Evolutionary conservation across 2,113 vertebrate species (phyloP), one percentile per base, ranked within the genome.

Genomic region (Peromyscus leucopus): DNA sequence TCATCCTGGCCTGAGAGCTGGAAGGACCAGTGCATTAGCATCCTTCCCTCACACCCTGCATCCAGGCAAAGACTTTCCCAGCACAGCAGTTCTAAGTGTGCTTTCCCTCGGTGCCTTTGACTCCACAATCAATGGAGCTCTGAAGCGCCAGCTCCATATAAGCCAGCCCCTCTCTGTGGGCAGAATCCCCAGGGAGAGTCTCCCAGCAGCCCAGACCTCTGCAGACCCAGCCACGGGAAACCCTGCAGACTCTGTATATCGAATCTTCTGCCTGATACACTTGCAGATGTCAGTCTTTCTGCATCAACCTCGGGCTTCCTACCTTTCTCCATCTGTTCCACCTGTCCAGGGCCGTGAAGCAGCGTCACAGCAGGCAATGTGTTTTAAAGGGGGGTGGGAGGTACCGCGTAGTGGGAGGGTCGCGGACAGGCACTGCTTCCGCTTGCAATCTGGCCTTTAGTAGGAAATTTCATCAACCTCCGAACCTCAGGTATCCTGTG

Each of bases 71-170:
- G 87, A 67, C 65, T 48, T 67, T 91, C 84, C 93, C 42, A 36
- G 17, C 80, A 26, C 17, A 11, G 28, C 59, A 39, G 48, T 39
- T 90, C 72, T 51, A 21, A 90, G 21, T n/a, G 75, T 1, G 4
- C n/a, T 78, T 82, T 57, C 19, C 90, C 95, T 75, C 76, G 63
- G 75, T 95, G 42, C 84, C 46, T 95, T 90, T 67, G 48, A 91
- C 92, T 57, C 46, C 95, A 82, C 42, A 48, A 57, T 79, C n/a
- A 33, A 83, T 59, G 76, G 26, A 88, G 65, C 42, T 88, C 93
- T 39, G 28, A 89, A 95, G 85, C 15, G 67, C 87, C 36, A 51
- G 80, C 72, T 90, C 33, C 39, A 82, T 83, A 80, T 24, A 57
- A 92, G 63, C 67, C 76, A 87, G 22, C n/a, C 42, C 6, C 51